These are phyloP conservation scores for Harpalus rubripes DNA, from an alignment of 2,888 invertebrate genomes.

Conservation along the genomic window DNA sequence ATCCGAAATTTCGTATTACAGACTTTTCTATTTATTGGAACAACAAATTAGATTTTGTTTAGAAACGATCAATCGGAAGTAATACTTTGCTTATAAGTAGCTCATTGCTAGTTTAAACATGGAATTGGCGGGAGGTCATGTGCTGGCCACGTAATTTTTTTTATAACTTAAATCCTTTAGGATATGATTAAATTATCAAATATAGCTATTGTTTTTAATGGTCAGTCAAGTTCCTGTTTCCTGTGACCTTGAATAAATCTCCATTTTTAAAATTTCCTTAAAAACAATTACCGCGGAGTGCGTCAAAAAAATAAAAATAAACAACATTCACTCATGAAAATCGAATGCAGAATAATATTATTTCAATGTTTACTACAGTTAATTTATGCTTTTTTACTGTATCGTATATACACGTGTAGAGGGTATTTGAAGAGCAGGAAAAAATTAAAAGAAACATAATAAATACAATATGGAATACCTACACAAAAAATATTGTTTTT, in stretches of 20 bases:
- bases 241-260: constrained; percentile 15
- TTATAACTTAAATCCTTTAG: background rate
- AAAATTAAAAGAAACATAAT: background rate
- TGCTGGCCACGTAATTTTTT: too few relatives aligned
- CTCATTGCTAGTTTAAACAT: too few relatives aligned
- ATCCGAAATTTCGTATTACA: too few relatives aligned
- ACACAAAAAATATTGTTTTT: background rate
- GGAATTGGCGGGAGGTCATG: too few relatives aligned
- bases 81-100: too few relatives aligned
- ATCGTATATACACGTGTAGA: background rate
- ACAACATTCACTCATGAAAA: background rate
- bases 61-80: too few relatives aligned
- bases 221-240: constrained; percentile 21
- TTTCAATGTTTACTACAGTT: background rate
- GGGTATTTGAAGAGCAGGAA: background rate
- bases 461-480: too few relatives aligned
- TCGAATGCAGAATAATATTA: background rate
- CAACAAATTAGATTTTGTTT: too few relatives aligned
- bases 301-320: background rate
- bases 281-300: background rate
- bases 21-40: too few relatives aligned
- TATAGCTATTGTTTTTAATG: background rate
- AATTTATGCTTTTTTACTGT: background rate
- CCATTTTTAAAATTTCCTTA: constrained; percentile 18
- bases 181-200: background rate